These are phyloP conservation scores for Stegana nigrithorax DNA, from an alignment of 2,888 invertebrate genomes.

Conservation along the genomic window DNA sequence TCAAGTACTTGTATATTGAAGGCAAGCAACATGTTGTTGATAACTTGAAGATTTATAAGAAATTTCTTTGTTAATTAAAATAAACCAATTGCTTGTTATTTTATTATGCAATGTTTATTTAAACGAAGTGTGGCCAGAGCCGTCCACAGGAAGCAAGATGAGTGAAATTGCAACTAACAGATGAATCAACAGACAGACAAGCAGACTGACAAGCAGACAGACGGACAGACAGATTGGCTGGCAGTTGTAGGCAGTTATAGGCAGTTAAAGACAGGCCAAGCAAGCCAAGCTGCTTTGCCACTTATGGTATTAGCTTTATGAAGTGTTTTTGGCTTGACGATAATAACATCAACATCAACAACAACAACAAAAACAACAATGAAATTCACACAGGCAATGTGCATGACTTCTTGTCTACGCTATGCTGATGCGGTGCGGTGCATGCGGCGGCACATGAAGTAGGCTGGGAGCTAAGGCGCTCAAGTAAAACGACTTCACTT, in stretches of 20 bases:
- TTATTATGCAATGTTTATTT: slow-evolving; percentile 2
- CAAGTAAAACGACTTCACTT: slow-evolving; percentile 8
- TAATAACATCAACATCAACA: background rate
- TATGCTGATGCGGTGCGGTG: background rate
- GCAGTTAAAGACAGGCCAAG: too few relatives aligned
- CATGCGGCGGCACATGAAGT: background rate
- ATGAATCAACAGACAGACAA: too few relatives aligned
- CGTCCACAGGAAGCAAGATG: too few relatives aligned
- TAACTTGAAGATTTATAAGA: background rate
- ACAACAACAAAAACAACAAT: background rate
- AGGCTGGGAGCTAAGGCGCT: background rate
- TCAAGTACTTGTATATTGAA: background rate
- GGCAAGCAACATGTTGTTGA: slow-evolving; percentile 41
- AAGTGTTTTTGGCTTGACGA: slow-evolving; percentile 6
- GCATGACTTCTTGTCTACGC: too few relatives aligned
- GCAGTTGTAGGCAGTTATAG: background rate
- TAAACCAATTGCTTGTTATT: slow-evolving; percentile 6
- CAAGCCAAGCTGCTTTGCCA: too few relatives aligned
- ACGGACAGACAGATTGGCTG: background rate
- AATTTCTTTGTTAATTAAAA: slow-evolving; percentile 17
- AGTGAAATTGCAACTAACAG: too few relatives aligned
- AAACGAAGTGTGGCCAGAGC: too few relatives aligned
- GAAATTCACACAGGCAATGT: too few relatives aligned
- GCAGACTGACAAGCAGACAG: background rate
- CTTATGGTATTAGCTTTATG: background rate